phyloP scores from a whole-genome alignment of 2,888 invertebrate genomes.

The Paralinhomoeus sp. region DNA sequence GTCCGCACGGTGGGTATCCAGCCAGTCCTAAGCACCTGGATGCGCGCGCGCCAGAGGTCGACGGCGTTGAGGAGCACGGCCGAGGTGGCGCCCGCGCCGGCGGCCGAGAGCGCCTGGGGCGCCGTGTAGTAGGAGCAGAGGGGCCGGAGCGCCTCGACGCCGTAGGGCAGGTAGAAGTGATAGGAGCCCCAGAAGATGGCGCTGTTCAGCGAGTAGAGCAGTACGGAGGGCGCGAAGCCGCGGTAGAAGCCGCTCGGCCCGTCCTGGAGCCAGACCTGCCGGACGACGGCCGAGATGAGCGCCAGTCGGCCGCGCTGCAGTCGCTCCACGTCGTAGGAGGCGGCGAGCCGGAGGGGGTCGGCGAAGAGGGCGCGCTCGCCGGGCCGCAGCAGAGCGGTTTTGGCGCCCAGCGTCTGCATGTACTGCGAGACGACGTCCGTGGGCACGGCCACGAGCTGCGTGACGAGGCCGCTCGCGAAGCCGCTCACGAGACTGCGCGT shows the following conservation, averaged over 20 bases:
- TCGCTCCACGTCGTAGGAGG: not conserved
- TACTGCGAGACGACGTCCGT: conserved; percentile 85
- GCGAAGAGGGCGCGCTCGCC: not conserved
- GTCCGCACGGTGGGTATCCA: conserved; percentile 51
- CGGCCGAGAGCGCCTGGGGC: conserved; percentile 67
- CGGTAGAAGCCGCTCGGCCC: conserved; percentile 65
- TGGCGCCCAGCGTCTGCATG: not conserved
- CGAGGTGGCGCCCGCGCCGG: conserved; percentile 71
- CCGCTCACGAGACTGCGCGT: too few species aligned
- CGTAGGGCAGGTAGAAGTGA: conserved; percentile 30
- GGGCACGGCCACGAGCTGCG: conserved; percentile 83
- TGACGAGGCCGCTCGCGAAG: conserved; percentile 33
- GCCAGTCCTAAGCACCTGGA: conserved; percentile 45
- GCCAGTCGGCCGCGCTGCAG: not conserved
- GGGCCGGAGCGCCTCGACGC: conserved; percentile 32
- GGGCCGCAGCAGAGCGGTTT: too few species aligned
- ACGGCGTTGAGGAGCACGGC: conserved; percentile 82
- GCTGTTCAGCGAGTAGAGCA: conserved; percentile 80
- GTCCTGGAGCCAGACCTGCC: conserved; percentile 49
- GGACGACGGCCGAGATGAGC: conserved; percentile 12
- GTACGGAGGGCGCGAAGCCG: conserved; percentile 70
- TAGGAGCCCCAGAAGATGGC: conserved; percentile 96
- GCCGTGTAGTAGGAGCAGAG: conserved; percentile 52
- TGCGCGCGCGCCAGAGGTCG: conserved; percentile 67
- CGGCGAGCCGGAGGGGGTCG: not conserved